A percentile compares a stretch with the other conserved stretches of the same genome.
Conservation (phyloP, 2,797 vertebrate genomes). For the Danio jaintianensis region DNA sequence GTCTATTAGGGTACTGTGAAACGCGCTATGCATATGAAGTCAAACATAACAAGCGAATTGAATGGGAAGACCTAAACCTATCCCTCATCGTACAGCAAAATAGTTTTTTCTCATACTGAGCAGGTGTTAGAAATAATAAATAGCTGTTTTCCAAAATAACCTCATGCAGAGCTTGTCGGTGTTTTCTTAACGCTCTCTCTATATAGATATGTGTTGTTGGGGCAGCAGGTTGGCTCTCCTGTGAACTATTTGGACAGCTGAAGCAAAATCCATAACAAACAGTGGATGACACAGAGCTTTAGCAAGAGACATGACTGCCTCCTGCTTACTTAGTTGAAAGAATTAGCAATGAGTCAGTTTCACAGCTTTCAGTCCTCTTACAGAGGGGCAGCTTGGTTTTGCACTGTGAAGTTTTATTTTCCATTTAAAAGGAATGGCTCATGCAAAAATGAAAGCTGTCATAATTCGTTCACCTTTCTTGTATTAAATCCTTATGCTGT, state of each 20-base stretch:
- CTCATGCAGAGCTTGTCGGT: not conserved
- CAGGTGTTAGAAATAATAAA: slow-evolving; percentile 22
- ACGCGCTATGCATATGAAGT: not conserved
- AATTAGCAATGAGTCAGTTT: not conserved
- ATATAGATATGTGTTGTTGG: slow-evolving; percentile 43
- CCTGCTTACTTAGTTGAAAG: slow-evolving; percentile 31
- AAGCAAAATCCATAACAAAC: slow-evolving; percentile 45
- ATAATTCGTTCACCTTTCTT: not conserved
- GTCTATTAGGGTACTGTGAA: not conserved
- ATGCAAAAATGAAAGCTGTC: not conserved
- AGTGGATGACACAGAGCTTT: slow-evolving; percentile 15
- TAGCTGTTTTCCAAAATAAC: not conserved
- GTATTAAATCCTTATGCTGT: not conserved
- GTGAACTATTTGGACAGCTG: slow-evolving; percentile 61
- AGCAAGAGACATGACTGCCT: slow-evolving; percentile 7
- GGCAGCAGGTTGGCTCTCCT: slow-evolving; percentile 34
- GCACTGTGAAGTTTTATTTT: not conserved
- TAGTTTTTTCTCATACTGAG: slow-evolving; percentile 1
- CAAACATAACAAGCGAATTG: not conserved
- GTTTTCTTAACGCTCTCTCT: slow-evolving; percentile 4
- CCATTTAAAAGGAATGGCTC: not conserved
- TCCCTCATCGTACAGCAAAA: not conserved
- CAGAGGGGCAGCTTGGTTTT: not conserved
- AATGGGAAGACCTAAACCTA: not conserved
- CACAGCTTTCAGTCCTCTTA: not conserved